Evolutionary conservation across 2,888 invertebrate species (phyloP).

Genomic region (Sisyra terminalis): DNA sequence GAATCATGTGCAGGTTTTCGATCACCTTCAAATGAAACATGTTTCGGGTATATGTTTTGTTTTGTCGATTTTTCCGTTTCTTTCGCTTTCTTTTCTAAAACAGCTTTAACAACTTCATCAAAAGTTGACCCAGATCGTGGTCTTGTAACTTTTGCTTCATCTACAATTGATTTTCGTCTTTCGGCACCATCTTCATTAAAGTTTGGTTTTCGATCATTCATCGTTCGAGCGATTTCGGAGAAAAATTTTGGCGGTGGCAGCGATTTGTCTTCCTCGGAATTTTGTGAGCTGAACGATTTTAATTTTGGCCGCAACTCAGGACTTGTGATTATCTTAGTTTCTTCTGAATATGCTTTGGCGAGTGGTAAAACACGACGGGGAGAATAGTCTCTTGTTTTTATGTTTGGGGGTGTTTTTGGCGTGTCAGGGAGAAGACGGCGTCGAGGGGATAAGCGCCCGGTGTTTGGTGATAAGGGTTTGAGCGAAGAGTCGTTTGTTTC

Average conservation of each 20-base stretch:
- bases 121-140: constrained; percentile 6
- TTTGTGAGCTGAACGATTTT: constrained; percentile 22
- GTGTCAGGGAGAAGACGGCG: not conserved
- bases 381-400: constrained; percentile 10
- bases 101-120: constrained; percentile 6
- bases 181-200: constrained; percentile 1
- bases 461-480: constrained; percentile 4
- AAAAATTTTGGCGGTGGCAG: constrained; percentile 7
- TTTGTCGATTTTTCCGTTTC: constrained; percentile 7
- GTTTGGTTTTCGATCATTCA: constrained; percentile 6
- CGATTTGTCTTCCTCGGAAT: constrained; percentile 11
- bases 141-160: not conserved
- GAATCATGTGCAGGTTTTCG: not conserved
- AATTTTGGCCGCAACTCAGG: constrained; percentile 20
- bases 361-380: constrained; percentile 11
- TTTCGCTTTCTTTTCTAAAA: constrained; percentile 5
- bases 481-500: constrained; percentile 5
- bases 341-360: constrained; percentile 12
- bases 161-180: not conserved
- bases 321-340: constrained; percentile 14
- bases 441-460: not conserved
- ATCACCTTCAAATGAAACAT: constrained; percentile 11
- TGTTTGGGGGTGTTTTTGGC: not conserved
- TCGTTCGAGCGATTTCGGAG: constrained; percentile 4
- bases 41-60: constrained; percentile 10